A percentile compares a stretch with the other conserved stretches of the same genome.
Conservation (phyloP, 2,888 invertebrate genomes). For the Synanthedon andrenaeformis region DNA sequence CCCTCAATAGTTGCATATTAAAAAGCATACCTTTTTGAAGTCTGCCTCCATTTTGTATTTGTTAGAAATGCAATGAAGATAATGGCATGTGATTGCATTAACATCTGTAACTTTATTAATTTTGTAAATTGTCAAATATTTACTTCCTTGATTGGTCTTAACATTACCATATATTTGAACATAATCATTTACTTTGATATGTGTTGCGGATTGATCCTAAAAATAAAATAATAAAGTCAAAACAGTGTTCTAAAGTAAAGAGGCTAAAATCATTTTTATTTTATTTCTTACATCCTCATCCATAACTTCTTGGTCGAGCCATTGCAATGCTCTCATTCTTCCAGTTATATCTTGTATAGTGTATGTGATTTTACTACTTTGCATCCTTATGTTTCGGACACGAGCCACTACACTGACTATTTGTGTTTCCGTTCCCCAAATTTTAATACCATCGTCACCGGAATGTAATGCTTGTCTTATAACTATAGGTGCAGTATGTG, state of each 20-base stretch:
- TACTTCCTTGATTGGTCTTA: slow-evolving; percentile 61
- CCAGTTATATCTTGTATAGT: slow-evolving; percentile 65
- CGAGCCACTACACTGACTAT: slow-evolving; percentile 56
- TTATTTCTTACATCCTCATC: slow-evolving; percentile 49
- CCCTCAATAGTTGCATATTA: background rate
- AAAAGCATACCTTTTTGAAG: slow-evolving; percentile 50
- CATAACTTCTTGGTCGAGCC: slow-evolving; percentile 62
- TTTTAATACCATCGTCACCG: slow-evolving; percentile 61
- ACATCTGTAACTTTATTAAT: slow-evolving; percentile 55
- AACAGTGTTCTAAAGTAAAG: background rate
- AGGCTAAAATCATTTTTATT: background rate
- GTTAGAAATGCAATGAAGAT: slow-evolving; percentile 60
- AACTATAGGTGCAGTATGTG: slow-evolving; percentile 61
- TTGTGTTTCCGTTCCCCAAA: slow-evolving; percentile 65
- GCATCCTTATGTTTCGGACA: slow-evolving; percentile 51
- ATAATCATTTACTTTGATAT: slow-evolving; percentile 62
- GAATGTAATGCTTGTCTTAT: slow-evolving; percentile 58
- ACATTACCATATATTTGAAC: slow-evolving; percentile 62
- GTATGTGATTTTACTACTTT: slow-evolving; percentile 64
- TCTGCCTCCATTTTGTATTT: slow-evolving; percentile 62
- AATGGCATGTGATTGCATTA: slow-evolving; percentile 64
- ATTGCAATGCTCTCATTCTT: slow-evolving; percentile 59
- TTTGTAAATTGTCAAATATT: slow-evolving; percentile 62
- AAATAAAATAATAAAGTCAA: slow-evolving; percentile 9
- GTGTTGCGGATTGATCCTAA: slow-evolving; percentile 58